Conservation (phyloP, 2,113 vertebrate species). For the Pituophis catenifer region DNA sequence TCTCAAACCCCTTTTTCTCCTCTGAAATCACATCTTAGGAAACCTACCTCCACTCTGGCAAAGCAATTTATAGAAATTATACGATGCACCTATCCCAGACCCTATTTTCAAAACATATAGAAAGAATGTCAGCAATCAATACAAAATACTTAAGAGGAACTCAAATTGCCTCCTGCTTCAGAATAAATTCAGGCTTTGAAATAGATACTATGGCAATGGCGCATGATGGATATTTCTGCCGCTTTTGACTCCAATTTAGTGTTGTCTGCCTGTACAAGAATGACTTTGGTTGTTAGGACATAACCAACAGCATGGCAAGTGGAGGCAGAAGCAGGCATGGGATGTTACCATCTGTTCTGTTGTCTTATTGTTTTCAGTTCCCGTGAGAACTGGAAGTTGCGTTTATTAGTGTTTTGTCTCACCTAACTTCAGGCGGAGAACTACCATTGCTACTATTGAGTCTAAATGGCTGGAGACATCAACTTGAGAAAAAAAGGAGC, state of each 20-base stretch:
- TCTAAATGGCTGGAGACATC: background rate
- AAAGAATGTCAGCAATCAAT: conserved; percentile 19
- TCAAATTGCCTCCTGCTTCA: conserved; percentile 44
- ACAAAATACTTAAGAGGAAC: conserved; percentile 32
- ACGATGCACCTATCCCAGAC: background rate
- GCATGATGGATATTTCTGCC: conserved; percentile 23
- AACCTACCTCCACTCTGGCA: background rate
- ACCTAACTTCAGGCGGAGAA: background rate
- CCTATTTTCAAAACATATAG: conserved; percentile 20
- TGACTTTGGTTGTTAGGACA: conserved; percentile 6
- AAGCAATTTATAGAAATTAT: background rate
- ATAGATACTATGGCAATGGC: background rate
- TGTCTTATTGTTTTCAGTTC: background rate
- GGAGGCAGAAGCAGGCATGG: background rate
- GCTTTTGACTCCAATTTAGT: conserved; percentile 24
- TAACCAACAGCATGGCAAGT: background rate
- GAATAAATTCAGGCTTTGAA: conserved; percentile 44
- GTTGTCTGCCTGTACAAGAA: background rate
- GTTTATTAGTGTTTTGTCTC: background rate
- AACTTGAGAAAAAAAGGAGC: background rate
- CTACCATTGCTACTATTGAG: background rate
- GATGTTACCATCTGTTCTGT: background rate
- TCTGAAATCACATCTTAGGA: background rate
- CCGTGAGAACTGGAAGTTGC: background rate
- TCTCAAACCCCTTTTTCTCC: background rate